Evolutionary conservation across 1,140 invertebrate species (phyloP), one percentile per base, ranked within the genome.

Genomic region (Penaeus indicus): DNA sequence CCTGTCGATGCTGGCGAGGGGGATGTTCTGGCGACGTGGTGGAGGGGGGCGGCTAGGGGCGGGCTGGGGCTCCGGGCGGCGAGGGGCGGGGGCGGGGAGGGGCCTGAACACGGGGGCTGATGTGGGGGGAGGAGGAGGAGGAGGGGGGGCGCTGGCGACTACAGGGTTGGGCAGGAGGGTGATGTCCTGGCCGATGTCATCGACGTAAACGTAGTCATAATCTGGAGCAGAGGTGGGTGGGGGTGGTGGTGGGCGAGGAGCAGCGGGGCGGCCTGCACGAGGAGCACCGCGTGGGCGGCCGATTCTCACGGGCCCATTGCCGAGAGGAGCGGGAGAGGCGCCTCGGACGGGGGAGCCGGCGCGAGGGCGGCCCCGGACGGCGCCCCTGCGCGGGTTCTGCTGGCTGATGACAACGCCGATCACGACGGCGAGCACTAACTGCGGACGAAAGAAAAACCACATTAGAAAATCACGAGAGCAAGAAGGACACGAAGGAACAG

Each of bases 351-450:
- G 32, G 75, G 16, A 83, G 62, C 38, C 25, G 11, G 19, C 60
- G 77, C 13, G 25, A 5, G 38, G 32, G 8, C 32, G 62, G 5
- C 16, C 32, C 2, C 25, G 54, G 54, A 60, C 19, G 77, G 38
- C 0, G 42, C 10, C 22, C 38, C 16, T 10, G 18, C 38, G 83
- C 11, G 38, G 83, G 11, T 13, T 11, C 1, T 62, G 42, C 77
- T 89, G 88, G 47, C 38, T 81, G 75, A 89, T 63, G 18, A 89
- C 88, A n/a, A 89, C 88, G 63, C 88, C 88, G 63, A 89, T 79
- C 75, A 89, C 88, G n/a, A 89, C 78, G 77, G 83, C 88, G 62
- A 89, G 54, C 22, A 89, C 88, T 62, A 89, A 78, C 88, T 89
- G 88, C 22, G 47, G 67, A 72, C 32, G 32, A 42, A 64, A 22